A percentile compares a stretch with the other conserved stretches of the same genome.
Evolutionary conservation across 2,113 vertebrate genomes (phyloP).

Genomic region (Leucoraja erinaceus): DNA sequence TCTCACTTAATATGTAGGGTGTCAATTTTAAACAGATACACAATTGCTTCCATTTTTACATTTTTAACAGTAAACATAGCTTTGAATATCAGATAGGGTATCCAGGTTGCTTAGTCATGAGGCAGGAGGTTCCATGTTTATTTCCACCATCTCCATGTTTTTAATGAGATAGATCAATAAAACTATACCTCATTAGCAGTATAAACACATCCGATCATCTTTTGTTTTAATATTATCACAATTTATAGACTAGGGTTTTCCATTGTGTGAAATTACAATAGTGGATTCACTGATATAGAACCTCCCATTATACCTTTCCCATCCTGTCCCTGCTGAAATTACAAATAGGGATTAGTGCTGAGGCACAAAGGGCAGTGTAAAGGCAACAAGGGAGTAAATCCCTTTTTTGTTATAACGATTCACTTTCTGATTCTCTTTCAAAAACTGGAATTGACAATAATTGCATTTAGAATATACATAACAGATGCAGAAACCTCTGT

Average conservation of each 20-base stretch:
- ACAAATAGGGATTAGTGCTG: background rate
- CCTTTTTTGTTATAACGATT: background rate
- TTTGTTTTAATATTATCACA: too few relatives aligned
- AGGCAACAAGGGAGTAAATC: background rate
- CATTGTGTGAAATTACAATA: background rate
- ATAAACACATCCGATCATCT: background rate
- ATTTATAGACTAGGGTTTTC: background rate
- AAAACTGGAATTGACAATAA: background rate
- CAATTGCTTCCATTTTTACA: too few relatives aligned
- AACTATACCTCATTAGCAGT: too few relatives aligned
- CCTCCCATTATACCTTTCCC: background rate
- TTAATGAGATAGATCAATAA: too few relatives aligned
- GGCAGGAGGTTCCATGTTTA: too few relatives aligned
- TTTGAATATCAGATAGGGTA: too few relatives aligned
- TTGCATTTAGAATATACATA: background rate
- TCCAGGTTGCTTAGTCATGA: too few relatives aligned
- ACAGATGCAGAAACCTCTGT: background rate
- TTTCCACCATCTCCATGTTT: too few relatives aligned
- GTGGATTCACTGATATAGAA: background rate
- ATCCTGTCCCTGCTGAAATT: background rate
- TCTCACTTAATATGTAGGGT: too few relatives aligned
- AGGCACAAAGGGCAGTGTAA: background rate
- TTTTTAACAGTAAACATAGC: too few relatives aligned
- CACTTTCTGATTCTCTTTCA: background rate
- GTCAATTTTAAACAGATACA: too few relatives aligned